Base-by-base conservation (phyloP, 2,888 invertebrate species). In the Cetonia aurata region DNA sequence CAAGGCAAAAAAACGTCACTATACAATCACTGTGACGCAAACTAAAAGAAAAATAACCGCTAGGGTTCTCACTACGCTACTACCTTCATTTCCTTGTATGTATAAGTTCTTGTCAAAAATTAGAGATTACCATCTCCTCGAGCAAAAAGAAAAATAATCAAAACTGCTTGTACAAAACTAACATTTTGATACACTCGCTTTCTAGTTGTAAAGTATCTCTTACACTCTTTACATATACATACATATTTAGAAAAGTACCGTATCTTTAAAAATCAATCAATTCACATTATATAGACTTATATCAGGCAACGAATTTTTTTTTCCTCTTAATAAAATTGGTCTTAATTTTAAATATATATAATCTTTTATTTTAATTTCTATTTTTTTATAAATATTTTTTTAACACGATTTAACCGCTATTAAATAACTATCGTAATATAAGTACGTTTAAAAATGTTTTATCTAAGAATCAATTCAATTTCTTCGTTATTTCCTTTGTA, bases 1-100 rank as follows among this genome's bases (percentile, higher is more conserved):
- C 80, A 81, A 83, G 81, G 82, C 82, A 81, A 77, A n/a, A n/a
- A 80, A 76, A 78, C 75, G 74, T 74, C 76, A 77, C 71, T 37
- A 76, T 75, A 37, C 57, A 57, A 79, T 81, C 81, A 82, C 81
- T 81, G 81, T 81, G 59, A 50, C 65, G 71, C 55, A 60, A 70
- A 70, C 50, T 31, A 62, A 67, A 67, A 3, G 8, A 46, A 56
- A 48, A n/a, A 62, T 6, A 62, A 62, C 33, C 33, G 48, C 33
- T 50, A n/a, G 13, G 62, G 50, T 50, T 37, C 25, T 25, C 37
- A 17, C 62, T 62, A 62, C 17, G n/a, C 62, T 62, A 62, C 17
- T 52, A 19, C 62, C n/a, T 50, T 17, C 17, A 62, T 13, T 31
- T 57, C 10, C 41, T 15, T 57, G 17, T 41, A 19, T 13, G 19